Percentiles rank a stretch among this genome's conserved stretches.
Conservation (phyloP, 2,113 vertebrate genomes). For the Oryzias woworae region DNA sequence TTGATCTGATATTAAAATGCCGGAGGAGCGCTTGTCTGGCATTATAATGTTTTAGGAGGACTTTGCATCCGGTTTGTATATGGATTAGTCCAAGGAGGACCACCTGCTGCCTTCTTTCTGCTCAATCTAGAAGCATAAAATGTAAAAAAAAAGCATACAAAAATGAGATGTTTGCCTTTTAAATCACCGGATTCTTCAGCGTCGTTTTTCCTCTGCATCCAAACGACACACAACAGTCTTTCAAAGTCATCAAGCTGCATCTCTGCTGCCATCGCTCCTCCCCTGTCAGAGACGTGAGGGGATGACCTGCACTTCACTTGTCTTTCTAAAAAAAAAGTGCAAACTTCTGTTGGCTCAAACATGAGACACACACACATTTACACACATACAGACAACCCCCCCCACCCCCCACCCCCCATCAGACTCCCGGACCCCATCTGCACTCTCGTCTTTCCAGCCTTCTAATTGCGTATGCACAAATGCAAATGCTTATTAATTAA, state of each 20-base stretch:
- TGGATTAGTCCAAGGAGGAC: conserved; percentile 56
- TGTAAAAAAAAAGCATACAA: conserved; percentile 19
- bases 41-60: conserved; percentile 53
- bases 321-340: conserved; percentile 53
- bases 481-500: conserved; percentile 99
- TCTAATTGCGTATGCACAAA: conserved; percentile 99
- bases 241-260: conserved; percentile 62
- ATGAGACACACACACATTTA: conserved; percentile 33
- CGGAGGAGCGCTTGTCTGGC: conserved; percentile 50
- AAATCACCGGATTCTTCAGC: conserved; percentile 28
- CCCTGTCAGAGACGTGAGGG: conserved; percentile 49
- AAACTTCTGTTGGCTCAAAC: conserved; percentile 50
- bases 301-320: conserved; percentile 65
- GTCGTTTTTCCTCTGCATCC: conserved; percentile 14
- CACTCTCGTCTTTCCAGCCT: conserved; percentile 92
- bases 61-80: conserved; percentile 56
- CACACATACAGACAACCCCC: conserved; percentile 12
- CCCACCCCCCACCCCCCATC: conserved; percentile 22
- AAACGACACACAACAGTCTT: conserved; percentile 39
- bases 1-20: conserved; percentile 56
- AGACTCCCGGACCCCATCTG: conserved; percentile 86
- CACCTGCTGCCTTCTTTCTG: conserved; percentile 55
- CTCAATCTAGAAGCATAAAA: conserved; percentile 10
- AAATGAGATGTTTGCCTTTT: conserved; percentile 35
- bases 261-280: background rate